Evolutionary conservation across 2,888 invertebrate genomes (phyloP), one percentile per base, ranked within the genome.

Genomic region (Molanna angustata): DNA sequence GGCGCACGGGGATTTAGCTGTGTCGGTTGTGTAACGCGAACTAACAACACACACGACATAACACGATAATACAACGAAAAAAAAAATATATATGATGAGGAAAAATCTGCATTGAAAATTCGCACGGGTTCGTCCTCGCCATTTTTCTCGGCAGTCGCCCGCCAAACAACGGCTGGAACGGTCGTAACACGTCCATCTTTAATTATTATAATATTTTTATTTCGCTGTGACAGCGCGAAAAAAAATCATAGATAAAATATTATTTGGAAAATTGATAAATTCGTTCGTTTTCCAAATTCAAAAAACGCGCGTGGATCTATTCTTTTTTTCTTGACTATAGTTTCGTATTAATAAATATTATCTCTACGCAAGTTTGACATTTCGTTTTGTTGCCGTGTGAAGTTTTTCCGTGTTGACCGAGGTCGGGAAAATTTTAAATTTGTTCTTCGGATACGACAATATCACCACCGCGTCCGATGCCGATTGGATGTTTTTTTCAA

Each of bases 1-100:
- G 64, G 72, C 70, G 18, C 73, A 73, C 61, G 60, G 21, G n/a
- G 22, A 32, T 47, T 44, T 43, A 46, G 51, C 33, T 39, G 46
- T 44, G 22, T 18, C n/a, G 16, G 20, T 16, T 4, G 13, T 17
- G 21, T 42, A 11, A 33, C 52, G 42, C 43, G 47, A 16, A 33
- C 19, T 47, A 18, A 21, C 4, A 7, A 4, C 17, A n/a, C 21
- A 54, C 21, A 41, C 52, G 47, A 53, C 43, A 41, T 20, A 39
- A 19, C 44, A 4, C 19, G 9, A 2, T 19, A 45, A 46, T 17
- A 22, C n/a, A n/a, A n/a, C n/a, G n/a, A n/a, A n/a, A n/a, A n/a
- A n/a, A 47, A 21, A 47, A 37, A n/a, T n/a, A n/a, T n/a, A n/a
- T n/a, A n/a, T 22, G 37, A 47, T 47, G 37, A 47, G n/a, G 39